Base-by-base conservation (phyloP, 2,888 invertebrate genomes). In the Odontocolon sp. region DNA sequence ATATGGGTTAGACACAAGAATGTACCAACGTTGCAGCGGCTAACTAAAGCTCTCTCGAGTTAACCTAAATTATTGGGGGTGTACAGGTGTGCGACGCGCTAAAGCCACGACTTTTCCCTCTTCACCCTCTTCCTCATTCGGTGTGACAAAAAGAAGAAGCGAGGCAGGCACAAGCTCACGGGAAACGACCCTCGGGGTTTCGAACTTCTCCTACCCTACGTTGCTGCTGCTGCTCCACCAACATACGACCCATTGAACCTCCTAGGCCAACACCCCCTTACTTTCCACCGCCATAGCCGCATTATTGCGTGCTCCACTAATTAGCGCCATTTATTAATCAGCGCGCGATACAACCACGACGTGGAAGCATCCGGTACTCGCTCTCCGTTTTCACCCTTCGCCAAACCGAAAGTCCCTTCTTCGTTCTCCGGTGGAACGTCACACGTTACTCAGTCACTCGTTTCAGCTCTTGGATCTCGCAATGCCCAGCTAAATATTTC, bases 251-350 rank as follows among this genome's bases (percentile, higher is more conserved):
- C 40, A 61, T 70, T 64, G 38, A 47, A 14, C 6, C 57, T 47
- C 66, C 45, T 63, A 14, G 31, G 54, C 59, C 6, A 63, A 63
- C 50, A n/a, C n/a, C n/a, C n/a, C n/a, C n/a, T n/a, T n/a, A n/a
- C n/a, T n/a, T 68, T 16, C 16, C 14, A 47, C 52, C n/a, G n/a
- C 56, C 61, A 11, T 47, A 70, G 64, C 38, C 47, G 40, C 67
- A 63, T 78, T 78, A 78, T 77, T 66, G 64, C 71, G 63, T 72
- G 69, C 71, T 77, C 61, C 59, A 52, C 74, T 81, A 83, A 83
- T 81, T 81, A 78, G 78, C 74, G 76, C 68, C 79, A 79, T 82
- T 83, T 82, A 83, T 80, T 81, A 82, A 81, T 82, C 77, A 81
- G 78, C 69, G 69, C 26, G 40, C 50, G 64, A 77, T 80, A 78